Base-by-base conservation (phyloP, 2,888 invertebrate genomes). In the Macroteleia sp. region DNA sequence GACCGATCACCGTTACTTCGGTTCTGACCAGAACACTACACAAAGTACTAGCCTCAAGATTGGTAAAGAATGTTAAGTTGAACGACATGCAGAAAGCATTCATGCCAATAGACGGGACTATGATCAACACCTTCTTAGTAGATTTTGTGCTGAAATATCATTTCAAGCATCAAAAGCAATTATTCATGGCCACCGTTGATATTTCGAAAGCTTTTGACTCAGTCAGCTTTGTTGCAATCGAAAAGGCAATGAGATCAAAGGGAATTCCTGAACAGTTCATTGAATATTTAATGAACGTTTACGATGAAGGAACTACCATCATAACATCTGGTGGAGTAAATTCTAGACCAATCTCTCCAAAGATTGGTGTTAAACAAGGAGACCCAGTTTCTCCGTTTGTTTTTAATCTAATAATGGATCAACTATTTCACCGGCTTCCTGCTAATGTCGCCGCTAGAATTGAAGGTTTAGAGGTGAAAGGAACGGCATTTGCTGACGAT, bases 11-110 rank as follows among this genome's bases (percentile, higher is more conserved):
- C 1, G 32, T 75, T 0, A 46, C 69, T 1, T 75, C 67, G 1
- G 69, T 75, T 22, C n/a, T 74, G 2, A 44, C 54, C 0, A 19
- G 74, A 19, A 22, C 54, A 0, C 9, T 67, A 3, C 54, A 67
- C 8, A 67, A 61, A 20, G 19, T 25, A 3, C 3, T 66, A 1
- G 74, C 52, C 0, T 25, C 6, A 1, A 8, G 71, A 0, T 5
- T 67, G 2, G 5, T 22, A 4, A 8, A 1, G 0, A 1, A 2
- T 0, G 61, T 61, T 9, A 0, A 5, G 0, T 20, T 84, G 0
- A 81, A 86, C n/a, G 6, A 14, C 0, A 41, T 78, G 5, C 85
- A 85, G 19, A 57, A 54, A 10, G 85, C 79, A 0, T 86, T 85
- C 14, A 1, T 52, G 3, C 61, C 69, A 1, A 16, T 57, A 1